phyloP scores from a whole-genome alignment of 2,888 invertebrate species.

The Trimorus sp. region DNA sequence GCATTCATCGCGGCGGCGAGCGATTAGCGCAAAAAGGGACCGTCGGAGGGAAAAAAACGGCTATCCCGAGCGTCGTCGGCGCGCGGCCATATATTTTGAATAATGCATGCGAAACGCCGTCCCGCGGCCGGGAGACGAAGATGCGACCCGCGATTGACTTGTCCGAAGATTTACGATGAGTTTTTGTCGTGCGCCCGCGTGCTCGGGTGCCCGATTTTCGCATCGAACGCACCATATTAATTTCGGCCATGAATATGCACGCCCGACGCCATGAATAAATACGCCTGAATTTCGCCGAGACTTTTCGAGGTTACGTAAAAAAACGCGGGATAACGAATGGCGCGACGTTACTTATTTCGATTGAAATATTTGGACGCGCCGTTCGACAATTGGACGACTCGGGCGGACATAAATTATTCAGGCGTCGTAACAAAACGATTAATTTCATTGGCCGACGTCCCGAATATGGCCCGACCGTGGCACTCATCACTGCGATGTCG shows the following conservation, averaged over 20 bases:
- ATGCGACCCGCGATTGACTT: slow-evolving; percentile 66
- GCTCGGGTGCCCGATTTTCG: not conserved
- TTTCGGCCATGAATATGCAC: slow-evolving; percentile 11
- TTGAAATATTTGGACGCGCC: slow-evolving; percentile 40
- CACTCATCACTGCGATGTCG: slow-evolving; percentile 74
- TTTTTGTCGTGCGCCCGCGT: not conserved
- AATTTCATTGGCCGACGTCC: slow-evolving; percentile 78
- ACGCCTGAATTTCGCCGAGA: not conserved
- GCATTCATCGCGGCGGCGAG: slow-evolving; percentile 3
- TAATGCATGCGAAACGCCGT: slow-evolving; percentile 70
- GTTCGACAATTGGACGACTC: slow-evolving; percentile 57
- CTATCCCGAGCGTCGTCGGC: slow-evolving; percentile 5
- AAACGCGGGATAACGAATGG: not conserved
- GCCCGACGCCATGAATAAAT: not conserved
- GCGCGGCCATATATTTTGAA: slow-evolving; percentile 62
- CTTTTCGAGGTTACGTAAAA: too few relatives aligned
- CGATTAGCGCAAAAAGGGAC: slow-evolving; percentile 18
- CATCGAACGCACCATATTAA: slow-evolving; percentile 1
- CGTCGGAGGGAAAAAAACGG: not conserved
- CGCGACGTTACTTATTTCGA: slow-evolving; percentile 29
- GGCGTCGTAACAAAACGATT: slow-evolving; percentile 76
- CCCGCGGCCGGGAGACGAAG: slow-evolving; percentile 45
- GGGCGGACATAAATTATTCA: slow-evolving; percentile 76
- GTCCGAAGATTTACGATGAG: slow-evolving; percentile 49
- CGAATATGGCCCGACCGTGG: slow-evolving; percentile 78